These are phyloP conservation scores for Abrostola triplasia DNA, from an alignment of 2,888 invertebrate genomes.

Conservation along the genomic window DNA sequence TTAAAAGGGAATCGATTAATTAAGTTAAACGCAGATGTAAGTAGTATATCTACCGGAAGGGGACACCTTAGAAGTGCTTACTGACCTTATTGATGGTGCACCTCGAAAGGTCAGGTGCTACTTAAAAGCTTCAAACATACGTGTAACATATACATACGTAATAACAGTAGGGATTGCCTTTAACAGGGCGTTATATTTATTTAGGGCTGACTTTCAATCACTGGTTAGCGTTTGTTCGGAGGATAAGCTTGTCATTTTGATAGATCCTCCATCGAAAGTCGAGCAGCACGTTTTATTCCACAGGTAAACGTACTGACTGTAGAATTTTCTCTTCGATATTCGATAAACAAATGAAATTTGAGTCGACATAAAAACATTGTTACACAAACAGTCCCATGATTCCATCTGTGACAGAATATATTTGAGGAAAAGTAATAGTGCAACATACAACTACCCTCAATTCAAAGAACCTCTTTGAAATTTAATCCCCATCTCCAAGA, in stretches of 20 bases:
- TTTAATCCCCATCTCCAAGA: constrained; percentile 74
- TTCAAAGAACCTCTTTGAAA: constrained; percentile 72
- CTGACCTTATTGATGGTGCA: neutral
- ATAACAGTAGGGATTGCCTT: neutral
- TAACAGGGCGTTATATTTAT: no score
- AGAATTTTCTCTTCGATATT: no score
- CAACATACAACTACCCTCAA: constrained; percentile 43
- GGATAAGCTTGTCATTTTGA: no score
- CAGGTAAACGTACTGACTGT: no score
- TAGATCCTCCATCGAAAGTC: no score
- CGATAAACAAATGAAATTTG: neutral
- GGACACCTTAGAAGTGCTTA: constrained; percentile 1
- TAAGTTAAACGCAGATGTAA: neutral
- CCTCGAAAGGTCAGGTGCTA: constrained; percentile 3
- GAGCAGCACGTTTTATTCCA: no score
- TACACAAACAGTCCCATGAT: constrained; percentile 6
- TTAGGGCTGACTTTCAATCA: no score
- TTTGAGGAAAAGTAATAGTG: constrained; percentile 32
- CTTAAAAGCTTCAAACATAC: neutral
- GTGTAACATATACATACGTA: neutral
- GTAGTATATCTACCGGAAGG: neutral
- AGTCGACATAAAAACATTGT: no score
- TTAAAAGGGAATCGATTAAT: neutral
- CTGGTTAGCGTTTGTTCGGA: no score
- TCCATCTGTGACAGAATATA: constrained; percentile 22